Evolutionary conservation across 2,888 invertebrate genomes (phyloP).

Genomic region (Priocnemis perturbator): DNA sequence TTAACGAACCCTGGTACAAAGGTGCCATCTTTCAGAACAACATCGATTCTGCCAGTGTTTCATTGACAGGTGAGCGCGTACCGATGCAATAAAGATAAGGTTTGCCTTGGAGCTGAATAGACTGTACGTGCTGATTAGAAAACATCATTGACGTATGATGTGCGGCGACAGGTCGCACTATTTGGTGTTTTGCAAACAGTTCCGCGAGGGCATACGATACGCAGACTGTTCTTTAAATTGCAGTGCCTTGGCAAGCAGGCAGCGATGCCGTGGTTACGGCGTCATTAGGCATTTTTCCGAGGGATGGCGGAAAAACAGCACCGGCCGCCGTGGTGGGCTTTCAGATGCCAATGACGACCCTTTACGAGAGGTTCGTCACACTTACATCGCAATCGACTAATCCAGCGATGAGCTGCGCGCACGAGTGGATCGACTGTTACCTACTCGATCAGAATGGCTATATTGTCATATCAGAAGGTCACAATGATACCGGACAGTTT

Average conservation of each 20-base stretch:
- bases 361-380: slow-evolving; percentile 83
- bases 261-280: slow-evolving; percentile 84
- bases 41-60: slow-evolving; percentile 80
- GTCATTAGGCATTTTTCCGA: slow-evolving; percentile 89
- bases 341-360: slow-evolving; percentile 85
- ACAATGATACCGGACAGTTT: slow-evolving; percentile 86
- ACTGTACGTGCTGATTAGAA: no score
- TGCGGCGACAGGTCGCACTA: no score
- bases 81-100: neutral
- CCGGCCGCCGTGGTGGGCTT: slow-evolving; percentile 94
- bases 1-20: slow-evolving; percentile 94
- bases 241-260: slow-evolving; percentile 64
- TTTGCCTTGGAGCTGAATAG: neutral
- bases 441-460: slow-evolving; percentile 96
- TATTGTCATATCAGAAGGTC: slow-evolving; percentile 83
- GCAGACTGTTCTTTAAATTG: slow-evolving; percentile 1
- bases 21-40: slow-evolving; percentile 91
- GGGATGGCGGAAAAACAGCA: slow-evolving; percentile 85
- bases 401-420: slow-evolving; percentile 68
- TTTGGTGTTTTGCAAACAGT: no score
- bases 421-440: slow-evolving; percentile 81
- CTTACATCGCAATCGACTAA: slow-evolving; percentile 79
- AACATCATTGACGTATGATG: no score
- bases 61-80: slow-evolving; percentile 62
- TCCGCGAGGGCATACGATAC: no score